Conservation (phyloP, 2,888 invertebrate species). For the Philereme transversata region DNA sequence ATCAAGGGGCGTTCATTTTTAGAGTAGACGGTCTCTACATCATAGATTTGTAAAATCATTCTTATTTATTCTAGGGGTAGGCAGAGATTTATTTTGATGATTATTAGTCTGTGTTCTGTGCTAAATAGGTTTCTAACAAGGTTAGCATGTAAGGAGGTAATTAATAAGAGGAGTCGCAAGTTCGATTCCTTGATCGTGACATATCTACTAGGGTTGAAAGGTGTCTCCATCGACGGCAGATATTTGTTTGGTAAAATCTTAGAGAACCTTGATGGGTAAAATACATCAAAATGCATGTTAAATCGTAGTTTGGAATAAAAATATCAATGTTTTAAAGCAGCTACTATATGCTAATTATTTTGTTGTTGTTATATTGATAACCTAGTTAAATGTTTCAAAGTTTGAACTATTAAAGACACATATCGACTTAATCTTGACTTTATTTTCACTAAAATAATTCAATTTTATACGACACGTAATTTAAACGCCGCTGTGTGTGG, state of each 20-base stretch:
- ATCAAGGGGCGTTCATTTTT: too few species aligned
- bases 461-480: too few species aligned
- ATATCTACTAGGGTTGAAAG: constrained; percentile 6
- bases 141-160: neutral
- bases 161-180: constrained; percentile 11
- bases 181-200: constrained; percentile 15
- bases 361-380: constrained; percentile 8
- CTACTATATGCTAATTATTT: constrained; percentile 11
- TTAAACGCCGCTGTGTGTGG: too few species aligned
- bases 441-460: too few species aligned
- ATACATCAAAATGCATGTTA: too few species aligned
- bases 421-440: constrained; percentile 9
- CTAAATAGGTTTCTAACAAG: too few species aligned
- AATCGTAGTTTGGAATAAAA: neutral
- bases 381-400: constrained; percentile 9
- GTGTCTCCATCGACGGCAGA: too few species aligned
- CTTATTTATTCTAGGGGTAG: neutral
- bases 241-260: too few species aligned
- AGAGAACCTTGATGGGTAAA: too few species aligned
- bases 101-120: too few species aligned
- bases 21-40: neutral
- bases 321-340: constrained; percentile 12
- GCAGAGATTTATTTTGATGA: neutral
- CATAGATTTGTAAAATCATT: neutral
- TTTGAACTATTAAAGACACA: constrained; percentile 24